phyloP scores from a whole-genome alignment of 1,140 invertebrate species.

The Ceratosolen solmsi region DNA sequence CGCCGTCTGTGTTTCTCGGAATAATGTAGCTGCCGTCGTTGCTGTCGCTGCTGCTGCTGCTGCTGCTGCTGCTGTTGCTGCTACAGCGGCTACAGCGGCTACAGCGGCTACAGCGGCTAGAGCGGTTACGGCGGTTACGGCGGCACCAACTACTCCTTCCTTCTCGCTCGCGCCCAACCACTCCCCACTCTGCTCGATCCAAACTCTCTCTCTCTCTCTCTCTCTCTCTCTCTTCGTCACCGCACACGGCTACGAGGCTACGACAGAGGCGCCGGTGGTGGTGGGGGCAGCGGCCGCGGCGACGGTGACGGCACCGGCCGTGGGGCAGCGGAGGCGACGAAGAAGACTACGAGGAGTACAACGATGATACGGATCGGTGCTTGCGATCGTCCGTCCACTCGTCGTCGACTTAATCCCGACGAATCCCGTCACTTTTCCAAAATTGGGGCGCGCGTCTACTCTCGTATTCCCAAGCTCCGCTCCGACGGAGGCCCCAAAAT shows the following conservation, averaged over 20 bases:
- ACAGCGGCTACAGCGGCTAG: too few relatives aligned
- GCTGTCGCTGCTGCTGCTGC: background rate
- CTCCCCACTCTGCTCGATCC: background rate
- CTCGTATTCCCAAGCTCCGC: background rate
- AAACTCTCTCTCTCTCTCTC: constrained; percentile 24
- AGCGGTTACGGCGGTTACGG: background rate
- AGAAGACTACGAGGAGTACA: too few relatives aligned
- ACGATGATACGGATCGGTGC: too few relatives aligned
- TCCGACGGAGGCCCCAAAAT: background rate
- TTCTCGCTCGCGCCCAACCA: background rate
- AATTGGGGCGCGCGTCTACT: background rate
- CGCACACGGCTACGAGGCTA: too few relatives aligned
- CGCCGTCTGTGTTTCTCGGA: background rate
- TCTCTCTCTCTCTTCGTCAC: background rate
- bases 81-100: background rate
- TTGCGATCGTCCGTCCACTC: background rate
- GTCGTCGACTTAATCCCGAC: background rate
- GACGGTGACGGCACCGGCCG: too few relatives aligned
- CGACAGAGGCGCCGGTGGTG: too few relatives aligned
- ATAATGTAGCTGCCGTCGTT: background rate
- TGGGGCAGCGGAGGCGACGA: too few relatives aligned
- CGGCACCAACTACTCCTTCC: background rate
- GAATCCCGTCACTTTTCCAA: background rate
- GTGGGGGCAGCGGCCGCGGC: background rate
- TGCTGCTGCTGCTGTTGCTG: background rate